Base-by-base conservation (phyloP, 2,888 invertebrate genomes). In the Lomographa bimaculata region DNA sequence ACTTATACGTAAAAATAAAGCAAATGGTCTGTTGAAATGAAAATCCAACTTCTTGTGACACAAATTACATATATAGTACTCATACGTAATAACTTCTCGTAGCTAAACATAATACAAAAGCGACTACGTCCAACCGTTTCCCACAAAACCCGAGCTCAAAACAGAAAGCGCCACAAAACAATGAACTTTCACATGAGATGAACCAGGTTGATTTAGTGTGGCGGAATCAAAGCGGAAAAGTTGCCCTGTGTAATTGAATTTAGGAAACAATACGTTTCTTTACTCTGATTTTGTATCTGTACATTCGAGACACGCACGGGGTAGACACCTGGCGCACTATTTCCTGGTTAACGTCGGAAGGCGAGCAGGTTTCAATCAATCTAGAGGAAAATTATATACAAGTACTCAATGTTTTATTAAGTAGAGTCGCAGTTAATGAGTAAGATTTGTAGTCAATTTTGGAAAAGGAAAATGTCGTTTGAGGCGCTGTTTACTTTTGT, bases 261-360 rank as follows among this genome's bases (percentile, higher is more conserved):
- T 83, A 65, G 75, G 75, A 73, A 84, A 85, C 87, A 86, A 86
- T 89, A 70, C 74, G 73, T 89, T 84, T 74, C 70, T 47, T 41
- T 47, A 14, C 17, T 17, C 35, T 29, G 34, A 41, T 42, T 36
- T 50, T 54, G 46, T 50, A 14, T n/a, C n/a, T 60, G 58, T 63
- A 63, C 69, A 79, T 78, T 78, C 78, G 49, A 54, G 64, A 67
- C 78, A 74, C 75, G 74, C 85, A 84, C 57, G 39, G 24, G 19
- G 8, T 17, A 26, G 34, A 35, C 50, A 50, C 53, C 50, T 55
- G 52, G 32, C 47, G 30, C 46, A 40, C 36, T 52, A 54, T 54
- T 50, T 54, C 45, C 46, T 51, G 41, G 41, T 54, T 51, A 54
- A 25, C 34, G 54, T 50, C 54, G 29, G 43, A 46, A 36, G 29